Percentiles rank a stretch among this genome's conserved stretches.
These are phyloP conservation scores for Zoroaster sp. DNA, from an alignment of 53 echinoderm and acorn worm species.

Conservation along the genomic window DNA sequence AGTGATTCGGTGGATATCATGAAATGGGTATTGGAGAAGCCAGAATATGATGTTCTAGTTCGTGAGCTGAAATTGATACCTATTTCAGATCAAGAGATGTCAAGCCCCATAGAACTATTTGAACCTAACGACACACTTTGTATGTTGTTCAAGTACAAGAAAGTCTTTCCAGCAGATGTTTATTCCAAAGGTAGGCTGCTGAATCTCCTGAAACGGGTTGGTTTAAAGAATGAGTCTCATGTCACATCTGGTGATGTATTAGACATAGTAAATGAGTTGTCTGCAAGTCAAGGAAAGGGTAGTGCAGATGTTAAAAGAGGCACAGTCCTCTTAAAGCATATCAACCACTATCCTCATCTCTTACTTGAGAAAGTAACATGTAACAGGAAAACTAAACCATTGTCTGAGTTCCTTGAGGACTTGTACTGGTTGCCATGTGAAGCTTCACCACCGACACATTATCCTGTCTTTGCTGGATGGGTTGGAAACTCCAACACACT, in stretches of 20 bases:
- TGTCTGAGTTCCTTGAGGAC: neutral
- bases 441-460: neutral
- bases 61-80: conserved; percentile 54
- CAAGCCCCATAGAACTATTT: conserved; percentile 48
- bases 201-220: conserved; percentile 15
- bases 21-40: conserved; percentile 29
- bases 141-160: conserved; percentile 27
- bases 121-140: conserved; percentile 40
- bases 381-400: neutral
- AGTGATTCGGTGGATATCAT: conserved; percentile 11
- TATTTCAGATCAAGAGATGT: neutral
- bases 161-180: conserved; percentile 58
- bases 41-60: conserved; percentile 18
- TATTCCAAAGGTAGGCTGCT: conserved; percentile 13
- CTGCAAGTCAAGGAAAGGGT: neutral
- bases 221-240: conserved; percentile 1
- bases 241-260: conserved; percentile 19
- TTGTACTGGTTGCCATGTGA: conserved; percentile 56
- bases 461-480: conserved; percentile 35
- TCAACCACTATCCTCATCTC: conserved; percentile 22
- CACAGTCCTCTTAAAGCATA: conserved; percentile 12
- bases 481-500: conserved; percentile 8
- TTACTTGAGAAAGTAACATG: neutral
- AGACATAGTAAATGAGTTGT: conserved; percentile 6
- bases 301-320: neutral